Evolutionary conservation across 2,113 vertebrate genomes (phyloP).

Genomic region (Bostrychus sinensis): DNA sequence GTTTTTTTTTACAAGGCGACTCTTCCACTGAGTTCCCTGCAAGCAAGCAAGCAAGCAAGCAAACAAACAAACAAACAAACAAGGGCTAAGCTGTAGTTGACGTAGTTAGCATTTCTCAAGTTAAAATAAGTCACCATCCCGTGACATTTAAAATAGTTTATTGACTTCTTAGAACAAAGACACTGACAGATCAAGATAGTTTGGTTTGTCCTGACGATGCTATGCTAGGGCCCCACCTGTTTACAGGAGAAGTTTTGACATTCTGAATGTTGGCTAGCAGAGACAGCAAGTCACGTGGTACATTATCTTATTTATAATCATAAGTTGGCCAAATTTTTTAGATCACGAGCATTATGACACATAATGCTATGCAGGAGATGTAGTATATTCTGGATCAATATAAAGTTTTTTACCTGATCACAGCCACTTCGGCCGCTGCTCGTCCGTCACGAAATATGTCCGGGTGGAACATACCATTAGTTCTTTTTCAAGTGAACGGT

Average conservation of each 20-base stretch:
- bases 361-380: too few relatives aligned
- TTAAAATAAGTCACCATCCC: background rate
- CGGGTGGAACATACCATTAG: slow-evolving; percentile 1
- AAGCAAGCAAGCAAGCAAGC: background rate
- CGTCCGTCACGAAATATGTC: slow-evolving; percentile 20
- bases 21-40: background rate
- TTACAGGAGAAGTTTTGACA: too few relatives aligned
- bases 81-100: background rate
- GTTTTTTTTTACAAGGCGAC: background rate
- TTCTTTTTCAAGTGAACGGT: background rate
- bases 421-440: too few relatives aligned
- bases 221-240: too few relatives aligned
- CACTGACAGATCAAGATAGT: too few relatives aligned
- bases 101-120: background rate
- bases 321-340: too few relatives aligned
- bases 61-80: too few relatives aligned
- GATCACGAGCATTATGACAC: too few relatives aligned
- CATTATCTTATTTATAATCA: background rate
- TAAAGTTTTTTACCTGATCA: slow-evolving; percentile 34
- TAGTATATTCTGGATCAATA: too few relatives aligned
- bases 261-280: slow-evolving; percentile 4
- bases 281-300: background rate
- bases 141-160: too few relatives aligned
- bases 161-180: too few relatives aligned
- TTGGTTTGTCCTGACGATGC: too few relatives aligned